These are phyloP conservation scores for Aphaenogaster floridana DNA, from an alignment of 1,140 invertebrate species.

Conservation along the genomic window DNA sequence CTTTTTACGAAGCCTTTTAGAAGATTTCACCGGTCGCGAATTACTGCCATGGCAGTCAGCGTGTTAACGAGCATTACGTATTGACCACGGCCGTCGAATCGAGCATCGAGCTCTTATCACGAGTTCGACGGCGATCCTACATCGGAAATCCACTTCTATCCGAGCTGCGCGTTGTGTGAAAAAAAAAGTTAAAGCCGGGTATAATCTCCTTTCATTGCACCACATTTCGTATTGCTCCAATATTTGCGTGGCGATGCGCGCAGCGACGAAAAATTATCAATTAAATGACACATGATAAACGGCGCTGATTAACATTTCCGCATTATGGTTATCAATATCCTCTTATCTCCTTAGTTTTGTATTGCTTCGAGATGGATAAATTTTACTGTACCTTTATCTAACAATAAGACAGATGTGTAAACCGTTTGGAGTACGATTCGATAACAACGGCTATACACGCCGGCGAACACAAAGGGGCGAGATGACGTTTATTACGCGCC, in stretches of 20 bases:
- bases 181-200: background rate
- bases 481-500: constrained; percentile 16
- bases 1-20: background rate
- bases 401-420: background rate
- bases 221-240: background rate
- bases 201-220: background rate
- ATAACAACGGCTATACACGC: background rate
- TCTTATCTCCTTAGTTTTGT: background rate
- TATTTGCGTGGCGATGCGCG: background rate
- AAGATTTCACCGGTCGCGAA: background rate
- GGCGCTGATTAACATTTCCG: background rate
- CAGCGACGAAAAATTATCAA: background rate
- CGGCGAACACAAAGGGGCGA: background rate
- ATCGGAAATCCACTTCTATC: constrained; percentile 26
- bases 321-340: background rate
- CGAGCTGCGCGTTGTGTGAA: background rate
- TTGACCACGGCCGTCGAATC: constrained; percentile 16
- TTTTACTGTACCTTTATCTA: background rate
- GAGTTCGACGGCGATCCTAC: background rate
- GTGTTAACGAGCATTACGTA: constrained; percentile 6
- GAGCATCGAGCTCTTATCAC: constrained; percentile 20
- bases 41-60: background rate
- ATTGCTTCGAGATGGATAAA: background rate
- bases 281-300: background rate
- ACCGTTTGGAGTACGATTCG: background rate